phyloP scores from a whole-genome alignment of 2,113 vertebrate species.

The Podiceps cristatus region DNA sequence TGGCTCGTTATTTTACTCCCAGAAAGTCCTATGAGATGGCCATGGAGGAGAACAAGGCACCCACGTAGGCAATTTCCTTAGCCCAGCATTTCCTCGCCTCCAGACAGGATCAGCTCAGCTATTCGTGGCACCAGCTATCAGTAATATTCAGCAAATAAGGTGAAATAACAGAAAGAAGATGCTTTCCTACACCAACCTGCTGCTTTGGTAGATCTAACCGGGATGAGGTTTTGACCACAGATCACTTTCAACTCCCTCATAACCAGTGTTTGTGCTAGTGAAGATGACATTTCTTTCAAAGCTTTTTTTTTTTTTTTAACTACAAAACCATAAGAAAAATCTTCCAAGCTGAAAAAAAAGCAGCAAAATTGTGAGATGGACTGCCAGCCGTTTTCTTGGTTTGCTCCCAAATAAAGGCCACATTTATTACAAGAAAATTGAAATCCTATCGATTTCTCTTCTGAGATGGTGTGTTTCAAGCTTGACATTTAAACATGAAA shows the following conservation, averaged over 20 bases:
- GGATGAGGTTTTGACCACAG: not conserved
- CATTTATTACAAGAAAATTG: slow-evolving; percentile 70
- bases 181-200: not conserved
- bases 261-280: not conserved
- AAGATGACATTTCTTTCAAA: slow-evolving; percentile 11
- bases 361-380: not conserved
- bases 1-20: not conserved
- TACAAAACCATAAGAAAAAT: not conserved
- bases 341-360: not conserved
- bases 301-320: slow-evolving; percentile 5
- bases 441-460: slow-evolving; percentile 65
- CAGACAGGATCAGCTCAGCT: not conserved
- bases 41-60: not conserved
- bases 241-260: not conserved
- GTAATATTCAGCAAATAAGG: not conserved
- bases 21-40: not conserved
- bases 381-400: slow-evolving; percentile 23
- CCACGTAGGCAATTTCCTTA: not conserved
- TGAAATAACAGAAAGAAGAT: not conserved
- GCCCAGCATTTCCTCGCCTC: not conserved
- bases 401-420: slow-evolving; percentile 50
- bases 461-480: slow-evolving; percentile 49
- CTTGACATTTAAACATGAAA: slow-evolving; percentile 73
- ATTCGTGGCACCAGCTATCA: not conserved
- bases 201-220: slow-evolving; percentile 3